A percentile compares a stretch with the other conserved stretches of the same genome.
Evolutionary conservation across 2,797 vertebrate genomes (phyloP).

Genomic region (Microctenopoma steveboyesi): DNA sequence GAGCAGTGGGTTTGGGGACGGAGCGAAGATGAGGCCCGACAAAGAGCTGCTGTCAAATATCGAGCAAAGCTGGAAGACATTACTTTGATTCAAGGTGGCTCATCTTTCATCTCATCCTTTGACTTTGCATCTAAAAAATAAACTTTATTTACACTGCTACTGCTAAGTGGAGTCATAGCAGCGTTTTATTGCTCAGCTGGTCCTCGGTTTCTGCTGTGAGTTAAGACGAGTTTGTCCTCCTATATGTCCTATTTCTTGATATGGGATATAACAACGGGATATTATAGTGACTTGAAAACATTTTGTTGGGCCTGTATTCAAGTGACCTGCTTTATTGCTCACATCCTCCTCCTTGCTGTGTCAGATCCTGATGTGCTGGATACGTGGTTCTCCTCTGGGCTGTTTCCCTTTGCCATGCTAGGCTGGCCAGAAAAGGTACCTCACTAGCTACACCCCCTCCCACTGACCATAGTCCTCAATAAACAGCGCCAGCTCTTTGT

Average conservation of each 20-base stretch:
- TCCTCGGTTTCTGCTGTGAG: no score
- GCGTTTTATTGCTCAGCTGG: no score
- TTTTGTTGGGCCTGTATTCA: no score
- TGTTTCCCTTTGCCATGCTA: conserved; percentile 91
- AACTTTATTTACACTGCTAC: no score
- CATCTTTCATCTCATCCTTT: background rate
- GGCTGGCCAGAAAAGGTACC: conserved; percentile 90
- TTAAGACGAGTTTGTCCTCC: no score
- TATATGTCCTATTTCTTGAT: no score
- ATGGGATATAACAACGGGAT: no score
- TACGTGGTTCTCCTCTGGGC: conserved; percentile 92
- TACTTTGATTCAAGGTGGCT: conserved; percentile 83
- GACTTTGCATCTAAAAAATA: no score
- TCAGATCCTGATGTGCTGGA: conserved; percentile 92
- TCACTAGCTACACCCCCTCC: background rate
- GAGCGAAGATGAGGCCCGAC: conserved; percentile 84
- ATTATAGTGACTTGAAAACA: no score
- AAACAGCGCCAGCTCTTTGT: background rate
- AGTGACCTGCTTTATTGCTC: background rate
- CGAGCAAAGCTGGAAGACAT: conserved; percentile 75
- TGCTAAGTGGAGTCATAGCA: no score
- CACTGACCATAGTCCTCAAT: background rate
- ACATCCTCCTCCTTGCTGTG: background rate
- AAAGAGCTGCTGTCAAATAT: conserved; percentile 78
- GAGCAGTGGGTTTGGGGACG: conserved; percentile 87